These are phyloP conservation scores for Apteryx owenii DNA, from an alignment of 2,113 vertebrate genomes.

Conservation along the genomic window DNA sequence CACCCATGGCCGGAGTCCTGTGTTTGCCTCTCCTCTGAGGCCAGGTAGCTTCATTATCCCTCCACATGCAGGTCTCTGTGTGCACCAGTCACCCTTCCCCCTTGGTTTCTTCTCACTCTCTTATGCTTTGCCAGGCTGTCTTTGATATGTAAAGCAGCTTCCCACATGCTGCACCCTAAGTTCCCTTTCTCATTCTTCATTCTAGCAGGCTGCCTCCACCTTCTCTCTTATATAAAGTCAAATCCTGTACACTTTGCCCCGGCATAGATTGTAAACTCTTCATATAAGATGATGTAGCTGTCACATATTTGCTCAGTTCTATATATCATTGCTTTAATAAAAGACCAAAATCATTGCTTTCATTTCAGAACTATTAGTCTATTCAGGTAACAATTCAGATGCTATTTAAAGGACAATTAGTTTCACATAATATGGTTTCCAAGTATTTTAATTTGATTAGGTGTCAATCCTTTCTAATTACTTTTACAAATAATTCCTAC, in stretches of 20 bases:
- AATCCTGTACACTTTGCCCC: neutral
- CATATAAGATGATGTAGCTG: fast-evolving
- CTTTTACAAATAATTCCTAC: constrained; percentile 64
- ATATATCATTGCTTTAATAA: neutral
- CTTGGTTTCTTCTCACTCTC: neutral
- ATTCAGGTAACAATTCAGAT: neutral
- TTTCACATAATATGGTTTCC: constrained; percentile 22
- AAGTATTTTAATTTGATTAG: constrained; percentile 65
- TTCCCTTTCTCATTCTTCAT: neutral
- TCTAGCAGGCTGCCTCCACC: neutral
- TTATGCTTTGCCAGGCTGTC: neutral
- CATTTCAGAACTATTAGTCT: constrained; percentile 29
- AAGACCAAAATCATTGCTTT: neutral
- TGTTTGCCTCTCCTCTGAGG: neutral
- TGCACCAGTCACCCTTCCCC: neutral
- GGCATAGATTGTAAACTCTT: neutral
- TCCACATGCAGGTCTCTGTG: fast-evolving
- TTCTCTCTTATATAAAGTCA: neutral
- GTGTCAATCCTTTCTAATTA: constrained; percentile 62
- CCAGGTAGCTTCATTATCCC: fast-evolving
- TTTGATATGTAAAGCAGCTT: neutral
- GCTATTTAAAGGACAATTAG: constrained; percentile 63
- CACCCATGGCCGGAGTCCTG: neutral
- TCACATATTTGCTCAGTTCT: neutral
- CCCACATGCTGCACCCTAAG: neutral